Base-by-base conservation (phyloP, 1,140 invertebrate species). In the Lordiphosa mommai region DNA sequence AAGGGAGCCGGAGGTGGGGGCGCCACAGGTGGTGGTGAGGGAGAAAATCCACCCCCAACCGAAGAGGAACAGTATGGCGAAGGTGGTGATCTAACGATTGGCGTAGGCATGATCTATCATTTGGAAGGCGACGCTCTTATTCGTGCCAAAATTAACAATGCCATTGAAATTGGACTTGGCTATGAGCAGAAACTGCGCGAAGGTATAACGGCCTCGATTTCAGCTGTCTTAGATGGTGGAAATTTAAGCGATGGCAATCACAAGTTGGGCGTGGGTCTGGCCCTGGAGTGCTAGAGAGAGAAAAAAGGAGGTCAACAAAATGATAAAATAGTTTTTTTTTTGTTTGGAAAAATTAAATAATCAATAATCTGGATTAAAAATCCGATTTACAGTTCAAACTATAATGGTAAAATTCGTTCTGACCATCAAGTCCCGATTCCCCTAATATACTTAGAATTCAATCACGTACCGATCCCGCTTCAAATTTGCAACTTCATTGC, bases 171-270 rank as follows among this genome's bases (percentile, higher is more conserved):
- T n/a, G 77, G 77, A 4, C 8, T 84, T 13, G 77, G 77, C 7
- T 84, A 63, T n/a, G 59, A 84, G 8, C 79, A 84, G 36, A 72
- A 85, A 40, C 12, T 84, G 4, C 14, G 48, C 3, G 77, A 85
- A 0, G 72, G 72, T 13, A 41, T 84, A 14, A 77, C 55, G 0
- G 56, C 57, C 6, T 77, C 79, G n/a, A 43, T 77, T 4, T 84
- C 77, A 3, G 40, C 68, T 1, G 13, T 84, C 0, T 27, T 84
- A 2, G 68, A 72, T 7, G 27, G 53, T 9, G 4, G 17, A 8
- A 46, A 66, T 27, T 4, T 66, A 1, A 47, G 13, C 4, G 41
- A 58, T 13, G 79, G 77, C 5, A 61, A 61, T 29, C 77, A 84
- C 17, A 72, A 48, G 14, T 65, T 84, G 20, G 77, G 77, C 2